These are phyloP conservation scores for Microplitis manilae DNA, from an alignment of 2,888 invertebrate genomes.

Conservation along the genomic window DNA sequence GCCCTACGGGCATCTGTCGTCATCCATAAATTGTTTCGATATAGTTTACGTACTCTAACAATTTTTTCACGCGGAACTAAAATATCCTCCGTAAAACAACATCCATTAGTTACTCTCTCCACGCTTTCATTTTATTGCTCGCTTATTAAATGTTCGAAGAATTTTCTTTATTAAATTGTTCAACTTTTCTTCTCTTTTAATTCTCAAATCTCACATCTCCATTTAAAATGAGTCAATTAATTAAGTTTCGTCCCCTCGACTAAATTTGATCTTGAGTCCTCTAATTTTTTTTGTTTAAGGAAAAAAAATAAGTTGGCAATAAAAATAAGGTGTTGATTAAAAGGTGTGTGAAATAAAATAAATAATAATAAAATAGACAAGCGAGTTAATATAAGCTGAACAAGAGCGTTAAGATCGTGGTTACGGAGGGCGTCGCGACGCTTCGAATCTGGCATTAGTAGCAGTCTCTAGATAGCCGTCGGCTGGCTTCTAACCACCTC, in stretches of 20 bases:
- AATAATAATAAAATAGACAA: constrained; percentile 9
- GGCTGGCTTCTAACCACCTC: constrained; percentile 69
- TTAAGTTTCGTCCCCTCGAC: too few species aligned
- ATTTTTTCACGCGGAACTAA: constrained; percentile 2
- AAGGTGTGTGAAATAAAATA: background rate
- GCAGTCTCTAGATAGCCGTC: constrained; percentile 72
- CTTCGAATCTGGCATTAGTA: constrained; percentile 68
- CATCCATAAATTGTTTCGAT: constrained; percentile 32
- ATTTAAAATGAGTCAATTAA: too few species aligned
- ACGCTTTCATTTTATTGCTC: too few species aligned
- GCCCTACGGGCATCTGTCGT: constrained; percentile 35
- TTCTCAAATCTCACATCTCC: too few species aligned
- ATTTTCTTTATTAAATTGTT: too few species aligned
- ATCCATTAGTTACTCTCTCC: background rate
- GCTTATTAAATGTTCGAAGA: constrained; percentile 4
- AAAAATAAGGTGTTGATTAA: background rate
- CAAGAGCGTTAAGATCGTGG: constrained; percentile 46
- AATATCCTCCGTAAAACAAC: background rate
- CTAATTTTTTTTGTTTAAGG: too few species aligned
- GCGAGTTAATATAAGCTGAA: constrained; percentile 44
- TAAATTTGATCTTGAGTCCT: too few species aligned
- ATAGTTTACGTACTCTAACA: background rate
- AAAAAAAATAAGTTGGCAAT: background rate
- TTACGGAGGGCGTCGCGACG: constrained; percentile 64
- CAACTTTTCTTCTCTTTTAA: too few species aligned